Conservation (phyloP, 2,888 invertebrate genomes). For the Melieria crassipennis region DNA sequence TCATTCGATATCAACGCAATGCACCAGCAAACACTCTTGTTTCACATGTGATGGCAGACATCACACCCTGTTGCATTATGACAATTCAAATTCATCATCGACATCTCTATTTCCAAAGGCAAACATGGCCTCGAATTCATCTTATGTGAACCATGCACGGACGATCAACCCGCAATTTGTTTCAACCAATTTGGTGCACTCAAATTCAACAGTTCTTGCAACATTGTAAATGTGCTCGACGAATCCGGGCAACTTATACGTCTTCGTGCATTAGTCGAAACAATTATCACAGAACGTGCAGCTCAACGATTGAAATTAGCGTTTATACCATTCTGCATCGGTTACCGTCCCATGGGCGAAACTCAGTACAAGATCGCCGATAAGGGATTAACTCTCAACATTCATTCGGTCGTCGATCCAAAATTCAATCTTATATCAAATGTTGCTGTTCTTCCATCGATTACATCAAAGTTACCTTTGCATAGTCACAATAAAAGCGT, state of each 20-base stretch:
- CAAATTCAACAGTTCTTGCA: neutral
- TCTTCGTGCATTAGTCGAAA: slow-evolving; percentile 7
- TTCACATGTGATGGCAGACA: slow-evolving; percentile 16
- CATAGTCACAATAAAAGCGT: too few species aligned
- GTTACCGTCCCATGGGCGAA: too few species aligned
- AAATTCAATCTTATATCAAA: too few species aligned
- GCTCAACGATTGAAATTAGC: too few species aligned
- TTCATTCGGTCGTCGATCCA: too few species aligned
- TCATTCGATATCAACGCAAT: slow-evolving; percentile 22
- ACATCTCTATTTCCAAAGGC: neutral
- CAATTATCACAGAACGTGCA: too few species aligned
- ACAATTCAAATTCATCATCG: slow-evolving; percentile 19
- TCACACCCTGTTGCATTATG: slow-evolving; percentile 20
- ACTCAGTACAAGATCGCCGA: too few species aligned
- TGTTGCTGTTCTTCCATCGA: too few species aligned
- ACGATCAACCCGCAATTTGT: neutral
- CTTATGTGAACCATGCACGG: slow-evolving; percentile 7
- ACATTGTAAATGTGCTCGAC: neutral
- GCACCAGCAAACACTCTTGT: slow-evolving; percentile 18
- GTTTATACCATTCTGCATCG: too few species aligned
- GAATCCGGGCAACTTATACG: slow-evolving; percentile 1
- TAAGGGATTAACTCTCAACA: too few species aligned
- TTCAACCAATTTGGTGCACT: neutral
- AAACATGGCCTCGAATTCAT: slow-evolving; percentile 1
- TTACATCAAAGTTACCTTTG: too few species aligned